Conservation (phyloP, 35 echinoderm and acorn worm species). For the Hemicentrotus pulcherrimus region DNA sequence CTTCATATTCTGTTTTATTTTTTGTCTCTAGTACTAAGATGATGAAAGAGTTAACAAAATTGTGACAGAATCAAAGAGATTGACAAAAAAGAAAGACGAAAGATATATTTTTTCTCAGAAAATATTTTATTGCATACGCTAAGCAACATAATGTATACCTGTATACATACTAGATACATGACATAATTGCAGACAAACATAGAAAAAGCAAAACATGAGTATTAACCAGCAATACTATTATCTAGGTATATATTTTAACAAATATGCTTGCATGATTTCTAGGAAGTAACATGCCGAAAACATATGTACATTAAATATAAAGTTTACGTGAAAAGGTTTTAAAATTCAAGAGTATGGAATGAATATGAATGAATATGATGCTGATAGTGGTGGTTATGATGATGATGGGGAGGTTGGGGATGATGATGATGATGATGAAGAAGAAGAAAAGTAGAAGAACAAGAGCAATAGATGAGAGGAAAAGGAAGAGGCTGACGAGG, state of each 20-base stretch:
- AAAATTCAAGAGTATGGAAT: no score
- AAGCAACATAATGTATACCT: background rate
- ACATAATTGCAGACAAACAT: background rate
- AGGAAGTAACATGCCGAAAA: no score
- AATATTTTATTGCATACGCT: background rate
- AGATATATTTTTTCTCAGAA: background rate
- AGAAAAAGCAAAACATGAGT: background rate
- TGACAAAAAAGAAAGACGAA: background rate
- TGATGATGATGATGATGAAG: background rate
- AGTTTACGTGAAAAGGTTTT: no score
- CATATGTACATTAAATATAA: no score
- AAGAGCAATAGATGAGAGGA: no score
- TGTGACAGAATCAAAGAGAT: no score
- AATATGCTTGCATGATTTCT: no score
- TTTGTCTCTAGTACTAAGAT: background rate
- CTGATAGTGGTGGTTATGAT: no score
- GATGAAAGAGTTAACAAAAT: background rate
- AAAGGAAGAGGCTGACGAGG: no score
- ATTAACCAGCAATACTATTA: background rate
- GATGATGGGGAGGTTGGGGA: no score
- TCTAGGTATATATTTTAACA: no score
- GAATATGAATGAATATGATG: no score
- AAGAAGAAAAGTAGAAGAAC: background rate
- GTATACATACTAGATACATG: background rate
- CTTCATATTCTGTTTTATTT: background rate